Evolutionary conservation across 2,797 vertebrate species (phyloP).

Genomic region (Anabas testudineus): DNA sequence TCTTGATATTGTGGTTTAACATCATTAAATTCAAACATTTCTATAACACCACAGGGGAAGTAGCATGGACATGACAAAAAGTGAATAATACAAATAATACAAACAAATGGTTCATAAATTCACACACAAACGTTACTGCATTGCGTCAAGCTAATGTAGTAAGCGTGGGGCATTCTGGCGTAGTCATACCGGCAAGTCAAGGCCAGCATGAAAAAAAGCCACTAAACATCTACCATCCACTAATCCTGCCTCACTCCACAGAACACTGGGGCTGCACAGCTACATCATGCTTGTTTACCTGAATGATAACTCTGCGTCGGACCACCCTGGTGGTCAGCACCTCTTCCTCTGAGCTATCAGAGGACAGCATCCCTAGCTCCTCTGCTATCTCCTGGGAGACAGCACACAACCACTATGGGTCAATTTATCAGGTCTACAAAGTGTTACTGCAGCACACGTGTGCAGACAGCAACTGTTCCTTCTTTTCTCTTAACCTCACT

Average conservation of each 20-base stretch:
- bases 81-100: slow-evolving; percentile 5
- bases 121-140: not conserved
- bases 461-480: slow-evolving; percentile 31
- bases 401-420: slow-evolving; percentile 81
- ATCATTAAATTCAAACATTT: not conserved
- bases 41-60: not conserved
- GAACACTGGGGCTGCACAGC: slow-evolving; percentile 1
- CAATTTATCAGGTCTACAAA: slow-evolving; percentile 27
- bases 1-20: slow-evolving; percentile 1
- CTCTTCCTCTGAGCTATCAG: slow-evolving; percentile 96
- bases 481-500: slow-evolving; percentile 63
- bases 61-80: not conserved
- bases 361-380: slow-evolving; percentile 93
- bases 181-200: not conserved
- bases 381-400: slow-evolving; percentile 92
- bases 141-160: not conserved
- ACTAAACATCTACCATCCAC: not conserved
- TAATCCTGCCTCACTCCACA: slow-evolving; percentile 29
- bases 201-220: not conserved
- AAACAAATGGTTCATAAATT: not conserved
- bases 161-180: not conserved
- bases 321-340: slow-evolving; percentile 96
- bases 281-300: slow-evolving; percentile 86
- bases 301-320: slow-evolving; percentile 95
- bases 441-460: slow-evolving; percentile 28